These are phyloP conservation scores for Drosophila parthenogenetica DNA, from an alignment of 2,888 invertebrate species.

Conservation along the genomic window DNA sequence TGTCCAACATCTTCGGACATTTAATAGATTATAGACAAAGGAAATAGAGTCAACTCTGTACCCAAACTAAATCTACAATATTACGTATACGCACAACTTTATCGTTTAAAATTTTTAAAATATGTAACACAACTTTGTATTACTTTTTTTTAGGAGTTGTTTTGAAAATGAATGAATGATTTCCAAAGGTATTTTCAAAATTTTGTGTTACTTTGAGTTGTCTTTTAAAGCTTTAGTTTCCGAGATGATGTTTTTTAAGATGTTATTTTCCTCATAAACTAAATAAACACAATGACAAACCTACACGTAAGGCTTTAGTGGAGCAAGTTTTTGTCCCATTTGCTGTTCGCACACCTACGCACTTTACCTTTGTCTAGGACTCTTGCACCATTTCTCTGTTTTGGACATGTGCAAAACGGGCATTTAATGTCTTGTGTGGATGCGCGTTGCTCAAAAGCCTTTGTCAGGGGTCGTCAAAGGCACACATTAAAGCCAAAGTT, in stretches of 20 bases:
- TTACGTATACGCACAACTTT: too few relatives aligned
- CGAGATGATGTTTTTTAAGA: neutral
- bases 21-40: too few relatives aligned
- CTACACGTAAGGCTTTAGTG: neutral
- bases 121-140: too few relatives aligned
- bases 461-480: constrained; percentile 58
- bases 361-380: constrained; percentile 65
- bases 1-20: constrained; percentile 4
- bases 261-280: neutral
- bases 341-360: constrained; percentile 34
- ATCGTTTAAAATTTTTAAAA: too few relatives aligned
- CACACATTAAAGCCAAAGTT: constrained; percentile 54
- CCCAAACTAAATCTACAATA: too few relatives aligned
- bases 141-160: too few relatives aligned
- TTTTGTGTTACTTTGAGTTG: too few relatives aligned
- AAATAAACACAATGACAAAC: neutral
- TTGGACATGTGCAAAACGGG: constrained; percentile 67
- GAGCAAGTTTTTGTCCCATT: neutral
- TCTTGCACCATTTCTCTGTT: constrained; percentile 59
- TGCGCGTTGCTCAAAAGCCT: constrained; percentile 53
- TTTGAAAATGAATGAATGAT: too few relatives aligned
- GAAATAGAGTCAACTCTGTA: too few relatives aligned
- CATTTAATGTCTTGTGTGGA: constrained; percentile 65
- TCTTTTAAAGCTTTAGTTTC: too few relatives aligned
- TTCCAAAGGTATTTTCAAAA: too few relatives aligned